A percentile compares a stretch with the other conserved stretches of the same genome.
phyloP scores from a whole-genome alignment of 2,113 vertebrate genomes.

The Ammodramus savannarum region DNA sequence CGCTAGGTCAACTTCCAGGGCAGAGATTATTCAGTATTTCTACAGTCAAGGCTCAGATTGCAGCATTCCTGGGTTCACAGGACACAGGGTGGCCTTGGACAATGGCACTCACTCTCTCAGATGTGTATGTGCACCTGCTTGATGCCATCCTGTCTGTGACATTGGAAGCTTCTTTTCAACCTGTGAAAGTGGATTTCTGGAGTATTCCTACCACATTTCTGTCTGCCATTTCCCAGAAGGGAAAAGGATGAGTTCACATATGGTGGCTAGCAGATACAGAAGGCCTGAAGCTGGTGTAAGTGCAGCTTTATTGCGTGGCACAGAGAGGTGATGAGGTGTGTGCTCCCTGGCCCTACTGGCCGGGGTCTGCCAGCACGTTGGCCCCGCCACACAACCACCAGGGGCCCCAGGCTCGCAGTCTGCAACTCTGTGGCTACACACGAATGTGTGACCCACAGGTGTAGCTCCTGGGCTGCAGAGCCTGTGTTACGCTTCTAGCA shows the following conservation, averaged over 20 bases:
- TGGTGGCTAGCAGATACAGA: background rate
- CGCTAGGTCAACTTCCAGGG: background rate
- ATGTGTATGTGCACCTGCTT: background rate
- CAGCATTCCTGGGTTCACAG: background rate
- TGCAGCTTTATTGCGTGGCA: background rate
- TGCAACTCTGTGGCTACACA: background rate
- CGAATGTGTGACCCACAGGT: background rate
- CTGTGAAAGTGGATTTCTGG: background rate
- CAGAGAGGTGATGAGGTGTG: background rate
- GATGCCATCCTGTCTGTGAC: background rate
- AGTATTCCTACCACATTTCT: background rate
- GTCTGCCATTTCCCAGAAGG: background rate
- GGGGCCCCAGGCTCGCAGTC: background rate
- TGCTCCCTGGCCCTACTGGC: too few species aligned
- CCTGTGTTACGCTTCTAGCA: background rate
- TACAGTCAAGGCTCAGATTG: background rate
- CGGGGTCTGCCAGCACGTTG: rapidly evolving
- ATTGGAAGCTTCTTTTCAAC: background rate
- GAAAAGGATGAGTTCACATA: background rate
- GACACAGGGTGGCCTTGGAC: background rate
- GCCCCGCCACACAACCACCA: background rate
- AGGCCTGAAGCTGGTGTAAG: background rate
- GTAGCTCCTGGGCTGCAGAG: background rate
- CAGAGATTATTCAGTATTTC: background rate
- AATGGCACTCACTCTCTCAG: rapidly evolving